Evolutionary conservation across 2,113 vertebrate genomes (phyloP).

Genomic region (Cygnus atratus): DNA sequence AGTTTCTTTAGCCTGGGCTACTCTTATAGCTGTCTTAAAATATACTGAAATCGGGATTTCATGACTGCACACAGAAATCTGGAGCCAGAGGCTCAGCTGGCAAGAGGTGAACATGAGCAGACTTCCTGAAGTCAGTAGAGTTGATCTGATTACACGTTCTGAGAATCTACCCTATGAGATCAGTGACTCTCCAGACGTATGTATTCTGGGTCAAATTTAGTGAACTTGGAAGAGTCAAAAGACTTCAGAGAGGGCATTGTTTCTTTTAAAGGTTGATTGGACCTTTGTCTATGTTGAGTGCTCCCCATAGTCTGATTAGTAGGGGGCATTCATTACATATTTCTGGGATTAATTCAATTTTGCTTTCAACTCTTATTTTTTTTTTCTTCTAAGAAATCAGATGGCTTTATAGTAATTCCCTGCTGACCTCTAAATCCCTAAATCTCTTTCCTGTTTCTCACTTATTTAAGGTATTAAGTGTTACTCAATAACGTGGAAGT

Average conservation of each 20-base stretch:
- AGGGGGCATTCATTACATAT: neutral
- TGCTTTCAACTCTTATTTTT: constrained; percentile 30
- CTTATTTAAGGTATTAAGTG: constrained; percentile 39
- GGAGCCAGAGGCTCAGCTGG: neutral
- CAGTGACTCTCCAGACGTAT: neutral
- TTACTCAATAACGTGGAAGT: neutral
- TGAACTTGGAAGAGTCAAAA: constrained; percentile 21
- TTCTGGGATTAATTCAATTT: constrained; percentile 44
- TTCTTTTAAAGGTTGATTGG: constrained; percentile 13
- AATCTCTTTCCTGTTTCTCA: constrained; percentile 55
- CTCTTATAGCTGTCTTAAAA: neutral
- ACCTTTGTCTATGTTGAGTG: constrained; percentile 1
- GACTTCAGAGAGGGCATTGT: neutral
- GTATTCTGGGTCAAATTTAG: neutral
- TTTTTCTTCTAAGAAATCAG: constrained; percentile 42
- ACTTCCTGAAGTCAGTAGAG: constrained; percentile 12
- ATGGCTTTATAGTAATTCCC: constrained; percentile 38
- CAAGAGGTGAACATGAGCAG: neutral
- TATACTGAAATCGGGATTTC: neutral
- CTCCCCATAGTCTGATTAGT: constrained; percentile 14
- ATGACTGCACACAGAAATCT: neutral
- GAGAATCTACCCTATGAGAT: constrained; percentile 26
- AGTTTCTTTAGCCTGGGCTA: neutral
- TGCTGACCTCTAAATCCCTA: constrained; percentile 34
- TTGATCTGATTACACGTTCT: constrained; percentile 43